phyloP scores from a whole-genome alignment of 2,888 invertebrate species.

The Augochlorella aurata region DNA sequence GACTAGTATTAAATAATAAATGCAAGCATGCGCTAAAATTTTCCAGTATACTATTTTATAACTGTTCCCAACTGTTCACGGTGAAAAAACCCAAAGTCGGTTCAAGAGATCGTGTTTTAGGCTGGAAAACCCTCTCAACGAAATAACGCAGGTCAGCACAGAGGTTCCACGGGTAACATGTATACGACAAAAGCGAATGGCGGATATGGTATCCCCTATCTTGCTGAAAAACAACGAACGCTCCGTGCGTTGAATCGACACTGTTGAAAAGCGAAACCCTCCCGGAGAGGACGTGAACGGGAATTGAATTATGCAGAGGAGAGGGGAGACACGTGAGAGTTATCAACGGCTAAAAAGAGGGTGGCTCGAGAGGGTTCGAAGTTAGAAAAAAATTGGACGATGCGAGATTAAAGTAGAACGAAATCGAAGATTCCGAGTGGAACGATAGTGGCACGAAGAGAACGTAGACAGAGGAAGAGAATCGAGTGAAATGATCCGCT shows the following conservation, averaged over 20 bases:
- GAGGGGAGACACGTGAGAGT: background rate
- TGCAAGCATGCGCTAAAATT: no score
- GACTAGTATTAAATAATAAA: no score
- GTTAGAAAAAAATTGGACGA: conserved; percentile 2
- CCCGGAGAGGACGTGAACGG: background rate
- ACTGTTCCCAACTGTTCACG: background rate
- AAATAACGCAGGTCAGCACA: background rate
- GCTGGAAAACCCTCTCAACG: background rate
- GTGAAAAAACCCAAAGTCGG: background rate
- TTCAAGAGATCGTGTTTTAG: background rate
- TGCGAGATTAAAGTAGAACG: background rate
- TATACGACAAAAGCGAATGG: background rate
- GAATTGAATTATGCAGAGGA: conserved; percentile 8
- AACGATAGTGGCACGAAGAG: background rate
- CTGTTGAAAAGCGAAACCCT: background rate
- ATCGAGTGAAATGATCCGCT: background rate
- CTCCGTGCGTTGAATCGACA: background rate
- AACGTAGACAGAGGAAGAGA: background rate
- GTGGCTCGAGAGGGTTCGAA: background rate
- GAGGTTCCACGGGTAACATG: background rate
- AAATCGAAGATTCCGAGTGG: background rate
- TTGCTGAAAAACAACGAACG: conserved; percentile 9
- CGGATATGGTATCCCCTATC: background rate
- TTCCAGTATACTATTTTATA: no score
- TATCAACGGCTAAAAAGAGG: background rate